phyloP scores from a whole-genome alignment of 2,113 vertebrate species.

The Trinectes maculatus region DNA sequence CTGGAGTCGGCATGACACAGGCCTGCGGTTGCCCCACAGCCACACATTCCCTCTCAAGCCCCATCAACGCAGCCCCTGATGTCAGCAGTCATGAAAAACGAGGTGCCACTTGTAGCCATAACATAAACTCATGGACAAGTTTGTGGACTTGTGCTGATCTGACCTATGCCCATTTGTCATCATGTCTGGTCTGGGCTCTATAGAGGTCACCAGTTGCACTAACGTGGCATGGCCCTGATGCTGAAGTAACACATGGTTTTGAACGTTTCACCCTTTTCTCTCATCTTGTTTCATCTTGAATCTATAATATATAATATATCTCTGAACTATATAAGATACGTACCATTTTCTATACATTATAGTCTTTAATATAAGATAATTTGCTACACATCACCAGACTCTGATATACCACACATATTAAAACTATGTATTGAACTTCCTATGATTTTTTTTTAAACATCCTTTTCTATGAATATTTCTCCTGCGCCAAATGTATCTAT shows the following conservation, averaged over 20 bases:
- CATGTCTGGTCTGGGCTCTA: no score
- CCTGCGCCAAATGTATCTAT: background rate
- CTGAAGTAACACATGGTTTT: no score
- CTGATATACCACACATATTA: background rate
- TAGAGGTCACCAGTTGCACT: no score
- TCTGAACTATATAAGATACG: no score
- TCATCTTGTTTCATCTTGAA: no score
- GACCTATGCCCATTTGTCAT: background rate
- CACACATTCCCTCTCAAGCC: background rate
- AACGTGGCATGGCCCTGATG: no score
- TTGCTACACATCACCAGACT: background rate
- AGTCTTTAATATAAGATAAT: no score
- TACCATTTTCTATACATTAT: no score
- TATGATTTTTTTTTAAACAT: background rate
- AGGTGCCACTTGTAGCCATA: background rate
- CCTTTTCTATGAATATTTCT: background rate
- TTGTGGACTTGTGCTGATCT: background rate
- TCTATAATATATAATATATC: no score
- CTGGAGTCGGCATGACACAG: background rate
- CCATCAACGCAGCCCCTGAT: background rate
- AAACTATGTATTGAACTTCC: background rate
- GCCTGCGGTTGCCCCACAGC: no score
- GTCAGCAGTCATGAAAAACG: background rate
- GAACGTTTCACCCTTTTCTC: no score
- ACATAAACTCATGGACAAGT: no score